Base-by-base conservation (phyloP, 2,113 vertebrate species). In the Pteruthius melanotis region DNA sequence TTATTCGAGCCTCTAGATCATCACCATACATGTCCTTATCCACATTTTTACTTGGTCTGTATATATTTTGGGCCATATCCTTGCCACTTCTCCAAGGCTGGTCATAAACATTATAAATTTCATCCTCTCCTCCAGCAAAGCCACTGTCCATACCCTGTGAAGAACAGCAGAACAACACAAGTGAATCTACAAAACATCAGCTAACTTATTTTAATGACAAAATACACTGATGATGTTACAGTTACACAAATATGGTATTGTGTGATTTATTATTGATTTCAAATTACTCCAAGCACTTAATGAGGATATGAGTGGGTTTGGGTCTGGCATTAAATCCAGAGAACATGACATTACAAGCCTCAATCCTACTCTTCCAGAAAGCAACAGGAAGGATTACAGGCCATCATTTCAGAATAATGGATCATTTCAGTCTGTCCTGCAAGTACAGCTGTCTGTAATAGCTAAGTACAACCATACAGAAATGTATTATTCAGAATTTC, bases 71-170 rank as follows among this genome's bases (percentile, higher is more conserved):
- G 28, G 99, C 99, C 99, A 99, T 99, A 93, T 99, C 99, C 97
- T 99, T 99, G 90, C 98, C 98, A 52, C 98, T 97, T 96, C 98
- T 98, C 98, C 99, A 99, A 7, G 99, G 98, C 92, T 99, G 98
- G 96, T 99, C 99, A 45, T 99, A 99, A 83, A 99, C 99, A 49
- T 99, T 99, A 82, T 99, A 99, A 28, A 98, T 98, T 94, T 99
- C 99, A 81, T 99, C 99, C 90, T 99, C 99, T 92, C 99, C 99
- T 33, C 98, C 99, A 40, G 98, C 99, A 97, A 99, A 99, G 83
- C 99, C 99, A 39, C 99, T 99, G 92, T 99, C 99, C 99, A 99
- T 99, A 35, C 99, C 99, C 99, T 99, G 87, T 40, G 68, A 37
- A 65, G 27, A 69, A 31, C 11, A 75, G 22, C 40, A 74, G 14